phyloP scores from a whole-genome alignment of 2,797 vertebrate species.

The Cirrhinus mrigala region DNA sequence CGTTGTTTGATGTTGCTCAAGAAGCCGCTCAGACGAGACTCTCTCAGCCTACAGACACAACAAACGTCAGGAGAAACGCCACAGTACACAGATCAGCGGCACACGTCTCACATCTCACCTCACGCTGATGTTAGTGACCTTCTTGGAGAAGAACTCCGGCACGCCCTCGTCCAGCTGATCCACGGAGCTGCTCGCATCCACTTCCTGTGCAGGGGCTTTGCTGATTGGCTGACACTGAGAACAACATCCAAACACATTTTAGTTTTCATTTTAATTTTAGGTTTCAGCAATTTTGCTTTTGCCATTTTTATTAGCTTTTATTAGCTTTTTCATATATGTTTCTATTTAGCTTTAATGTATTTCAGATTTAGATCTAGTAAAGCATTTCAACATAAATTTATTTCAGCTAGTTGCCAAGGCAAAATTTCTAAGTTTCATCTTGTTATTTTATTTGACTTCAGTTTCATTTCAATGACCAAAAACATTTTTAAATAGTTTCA shows the following conservation, averaged over 20 bases:
- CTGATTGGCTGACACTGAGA: slow-evolving; percentile 67
- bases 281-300: too few species aligned
- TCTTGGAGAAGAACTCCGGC: slow-evolving; percentile 95
- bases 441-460: too few species aligned
- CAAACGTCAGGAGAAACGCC: neutral
- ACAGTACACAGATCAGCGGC: too few species aligned
- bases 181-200: slow-evolving; percentile 83
- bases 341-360: too few species aligned
- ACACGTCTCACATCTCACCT: slow-evolving; percentile 79
- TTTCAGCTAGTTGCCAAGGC: too few species aligned
- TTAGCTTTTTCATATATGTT: too few species aligned
- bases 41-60: slow-evolving; percentile 56
- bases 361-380: too few species aligned
- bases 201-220: slow-evolving; percentile 71
- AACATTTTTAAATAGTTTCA: too few species aligned
- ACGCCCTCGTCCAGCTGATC: slow-evolving; percentile 94
- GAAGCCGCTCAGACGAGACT: slow-evolving; percentile 91
- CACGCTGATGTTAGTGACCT: slow-evolving; percentile 86
- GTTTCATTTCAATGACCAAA: too few species aligned
- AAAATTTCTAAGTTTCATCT: neutral
- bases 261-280: too few species aligned
- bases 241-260: neutral
- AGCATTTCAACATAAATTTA: too few species aligned
- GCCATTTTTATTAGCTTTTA: too few species aligned
- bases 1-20: slow-evolving; percentile 92